Conservation (phyloP, 1,140 invertebrate genomes). For the Druon quercuslanigerum region DNA sequence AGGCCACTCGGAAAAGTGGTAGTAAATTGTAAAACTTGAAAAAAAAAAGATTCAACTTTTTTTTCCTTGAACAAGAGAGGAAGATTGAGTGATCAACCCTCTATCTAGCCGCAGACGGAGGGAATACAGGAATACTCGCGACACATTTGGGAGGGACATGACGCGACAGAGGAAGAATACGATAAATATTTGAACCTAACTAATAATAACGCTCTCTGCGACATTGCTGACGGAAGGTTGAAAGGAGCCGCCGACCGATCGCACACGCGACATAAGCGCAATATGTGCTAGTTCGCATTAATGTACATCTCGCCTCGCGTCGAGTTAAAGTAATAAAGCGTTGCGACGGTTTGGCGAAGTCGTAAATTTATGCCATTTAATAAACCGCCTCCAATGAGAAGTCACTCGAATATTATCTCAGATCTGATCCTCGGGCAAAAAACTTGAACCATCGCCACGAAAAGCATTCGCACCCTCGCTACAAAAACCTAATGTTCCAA, state of each 20-base stretch:
- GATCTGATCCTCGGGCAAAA: background rate
- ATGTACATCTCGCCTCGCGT: slow-evolving; percentile 19
- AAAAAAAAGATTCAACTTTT: too few species aligned
- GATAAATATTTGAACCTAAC: slow-evolving; percentile 70
- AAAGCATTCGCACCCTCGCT: too few species aligned
- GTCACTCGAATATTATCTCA: slow-evolving; percentile 26
- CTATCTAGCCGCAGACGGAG: background rate
- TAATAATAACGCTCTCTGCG: slow-evolving; percentile 65
- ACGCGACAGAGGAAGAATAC: slow-evolving; percentile 50
- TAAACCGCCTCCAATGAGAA: slow-evolving; percentile 31
- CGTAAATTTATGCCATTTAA: slow-evolving; percentile 29
- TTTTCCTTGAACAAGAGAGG: background rate
- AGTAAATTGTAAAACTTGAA: too few species aligned
- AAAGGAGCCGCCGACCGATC: slow-evolving; percentile 25
- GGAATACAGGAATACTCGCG: background rate
- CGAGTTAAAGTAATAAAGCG: slow-evolving; percentile 29
- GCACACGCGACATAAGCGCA: slow-evolving; percentile 1
- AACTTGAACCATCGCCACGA: too few species aligned
- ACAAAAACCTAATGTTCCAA: too few species aligned
- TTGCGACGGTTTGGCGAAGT: slow-evolving; percentile 19
- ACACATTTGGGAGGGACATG: background rate
- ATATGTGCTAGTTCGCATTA: slow-evolving; percentile 18
- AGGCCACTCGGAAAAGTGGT: too few species aligned
- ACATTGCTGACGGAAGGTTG: slow-evolving; percentile 12
- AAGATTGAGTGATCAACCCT: background rate